Evolutionary conservation across 1,140 invertebrate species (phyloP).

Genomic region (Aphelenchoides besseyi): DNA sequence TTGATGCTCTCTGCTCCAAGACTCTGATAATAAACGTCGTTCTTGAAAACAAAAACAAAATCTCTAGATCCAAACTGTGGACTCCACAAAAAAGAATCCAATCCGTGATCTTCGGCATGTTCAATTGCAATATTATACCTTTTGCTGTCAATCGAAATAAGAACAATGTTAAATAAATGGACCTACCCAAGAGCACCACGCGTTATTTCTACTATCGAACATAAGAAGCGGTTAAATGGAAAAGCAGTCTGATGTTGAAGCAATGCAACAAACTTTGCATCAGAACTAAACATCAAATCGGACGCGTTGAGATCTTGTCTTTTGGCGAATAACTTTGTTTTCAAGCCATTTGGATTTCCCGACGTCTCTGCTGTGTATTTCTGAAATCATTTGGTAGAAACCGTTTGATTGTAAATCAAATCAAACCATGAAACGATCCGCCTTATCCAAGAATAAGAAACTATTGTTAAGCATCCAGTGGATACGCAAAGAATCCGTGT

Average conservation of each 20-base stretch:
- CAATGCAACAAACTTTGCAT: constrained; percentile 5
- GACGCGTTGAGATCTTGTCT: neutral
- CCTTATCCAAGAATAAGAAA: neutral
- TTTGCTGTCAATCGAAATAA: neutral
- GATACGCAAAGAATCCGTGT: neutral
- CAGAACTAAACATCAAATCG: constrained; percentile 9
- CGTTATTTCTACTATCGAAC: neutral
- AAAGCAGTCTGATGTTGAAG: neutral
- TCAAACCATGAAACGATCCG: neutral
- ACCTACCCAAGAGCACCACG: neutral
- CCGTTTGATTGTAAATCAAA: no score
- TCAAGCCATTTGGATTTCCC: neutral
- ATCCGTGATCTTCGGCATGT: neutral
- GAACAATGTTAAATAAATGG: neutral
- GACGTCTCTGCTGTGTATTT: neutral
- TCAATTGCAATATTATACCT: neutral
- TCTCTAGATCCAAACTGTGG: constrained; percentile 13
- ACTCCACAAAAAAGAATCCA: constrained; percentile 25
- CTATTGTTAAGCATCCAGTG: neutral
- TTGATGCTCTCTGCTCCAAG: neutral
- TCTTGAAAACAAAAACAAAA: constrained; percentile 34
- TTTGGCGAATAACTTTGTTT: neutral
- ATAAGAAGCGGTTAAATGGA: constrained; percentile 5
- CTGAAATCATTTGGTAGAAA: no score
- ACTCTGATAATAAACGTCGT: constrained; percentile 32